A percentile compares a stretch with the other conserved stretches of the same genome.
phyloP scores from a whole-genome alignment of 2,797 vertebrate species.

The Scolopax bukidnonensis region DNA sequence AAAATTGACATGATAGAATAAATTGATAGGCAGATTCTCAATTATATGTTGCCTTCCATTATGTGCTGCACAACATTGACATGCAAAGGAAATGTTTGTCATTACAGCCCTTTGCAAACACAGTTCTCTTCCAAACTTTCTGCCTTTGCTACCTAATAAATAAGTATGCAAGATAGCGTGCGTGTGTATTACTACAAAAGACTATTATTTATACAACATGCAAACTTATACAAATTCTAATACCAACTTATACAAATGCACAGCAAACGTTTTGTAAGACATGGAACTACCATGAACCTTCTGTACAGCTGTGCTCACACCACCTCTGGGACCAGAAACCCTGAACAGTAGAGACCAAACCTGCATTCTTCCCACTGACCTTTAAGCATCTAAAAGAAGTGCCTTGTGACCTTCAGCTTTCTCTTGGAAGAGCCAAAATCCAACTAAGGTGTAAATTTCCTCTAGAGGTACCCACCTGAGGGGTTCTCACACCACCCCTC shows the following conservation, averaged over 20 bases:
- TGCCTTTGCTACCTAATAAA: constrained; percentile 13
- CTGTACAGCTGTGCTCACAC: background rate
- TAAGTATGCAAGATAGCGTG: background rate
- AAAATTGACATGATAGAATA: background rate
- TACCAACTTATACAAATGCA: background rate
- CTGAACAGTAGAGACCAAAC: background rate
- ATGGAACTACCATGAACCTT: background rate
- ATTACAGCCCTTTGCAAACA: constrained; percentile 33
- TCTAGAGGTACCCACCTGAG: background rate
- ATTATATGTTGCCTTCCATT: background rate
- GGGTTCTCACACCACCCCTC: background rate
- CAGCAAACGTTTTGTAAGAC: background rate
- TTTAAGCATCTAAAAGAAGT: background rate
- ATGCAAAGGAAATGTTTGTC: background rate
- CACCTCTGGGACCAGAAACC: background rate
- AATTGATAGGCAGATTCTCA: background rate
- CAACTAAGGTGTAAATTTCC: background rate
- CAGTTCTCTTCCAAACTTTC: background rate
- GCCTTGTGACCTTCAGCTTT: background rate
- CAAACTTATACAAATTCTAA: background rate
- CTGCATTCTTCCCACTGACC: background rate
- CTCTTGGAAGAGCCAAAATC: background rate
- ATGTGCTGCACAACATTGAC: background rate
- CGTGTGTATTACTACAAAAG: background rate
- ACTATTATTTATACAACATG: background rate